Percentiles rank a stretch among this genome's conserved stretches.
Evolutionary conservation across 2,797 vertebrate species (phyloP).

Genomic region (Kryptolebias ocellatus): DNA sequence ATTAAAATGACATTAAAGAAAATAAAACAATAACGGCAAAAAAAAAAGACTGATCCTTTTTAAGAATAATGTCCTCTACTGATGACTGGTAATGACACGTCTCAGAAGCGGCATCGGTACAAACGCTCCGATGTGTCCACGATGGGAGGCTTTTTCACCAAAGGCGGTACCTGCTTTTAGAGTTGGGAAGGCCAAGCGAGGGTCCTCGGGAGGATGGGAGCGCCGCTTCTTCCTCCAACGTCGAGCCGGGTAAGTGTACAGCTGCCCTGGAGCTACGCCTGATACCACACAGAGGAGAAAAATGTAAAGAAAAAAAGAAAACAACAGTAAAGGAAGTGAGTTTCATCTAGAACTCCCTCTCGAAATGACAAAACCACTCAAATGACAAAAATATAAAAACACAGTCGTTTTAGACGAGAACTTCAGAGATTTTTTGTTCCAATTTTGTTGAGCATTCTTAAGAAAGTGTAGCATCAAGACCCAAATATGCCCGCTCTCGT

Average conservation of each 20-base stretch:
- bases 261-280: slow-evolving; percentile 94
- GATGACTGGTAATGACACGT: neutral
- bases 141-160: neutral
- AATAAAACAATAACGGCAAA: neutral
- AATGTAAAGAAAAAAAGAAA: neutral
- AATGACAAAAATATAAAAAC: no score
- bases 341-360: neutral
- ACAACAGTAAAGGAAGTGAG: neutral
- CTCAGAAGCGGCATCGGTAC: no score
- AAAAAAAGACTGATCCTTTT: no score
- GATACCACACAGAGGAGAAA: slow-evolving; percentile 8
- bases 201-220: slow-evolving; percentile 94
- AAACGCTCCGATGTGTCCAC: neutral
- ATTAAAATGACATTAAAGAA: slow-evolving; percentile 4
- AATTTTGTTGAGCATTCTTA: no score
- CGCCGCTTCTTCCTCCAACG: slow-evolving; percentile 96
- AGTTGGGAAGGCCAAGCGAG: slow-evolving; percentile 90
- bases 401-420: no score
- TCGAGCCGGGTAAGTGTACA: slow-evolving; percentile 95
- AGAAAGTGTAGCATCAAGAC: no score
- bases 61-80: neutral
- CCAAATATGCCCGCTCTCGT: no score
- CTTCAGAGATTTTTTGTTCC: no score
- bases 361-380: no score
- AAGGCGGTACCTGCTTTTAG: slow-evolving; percentile 89